phyloP scores from a whole-genome alignment of 2,113 vertebrate species.

The Microtus richardsoni region DNA sequence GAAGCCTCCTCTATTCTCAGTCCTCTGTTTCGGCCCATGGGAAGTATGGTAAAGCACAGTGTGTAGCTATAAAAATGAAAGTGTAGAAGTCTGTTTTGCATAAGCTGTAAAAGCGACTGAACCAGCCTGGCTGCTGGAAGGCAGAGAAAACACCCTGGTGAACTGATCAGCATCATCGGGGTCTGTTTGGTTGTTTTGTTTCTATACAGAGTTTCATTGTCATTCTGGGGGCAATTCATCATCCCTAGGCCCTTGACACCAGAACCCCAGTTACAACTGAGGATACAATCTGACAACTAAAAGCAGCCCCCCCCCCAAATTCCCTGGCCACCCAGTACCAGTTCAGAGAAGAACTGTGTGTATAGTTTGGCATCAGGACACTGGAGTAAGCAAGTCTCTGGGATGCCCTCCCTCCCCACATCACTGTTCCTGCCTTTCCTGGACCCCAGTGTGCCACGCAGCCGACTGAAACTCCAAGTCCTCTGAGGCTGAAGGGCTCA shows the following conservation, averaged over 20 bases:
- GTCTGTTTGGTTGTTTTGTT: neutral
- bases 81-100: neutral
- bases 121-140: neutral
- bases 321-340: neutral
- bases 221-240: neutral
- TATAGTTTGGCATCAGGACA: neutral
- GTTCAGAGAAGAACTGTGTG: neutral
- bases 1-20: neutral
- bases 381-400: neutral
- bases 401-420: neutral
- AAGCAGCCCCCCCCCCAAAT: neutral
- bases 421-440: slow-evolving; percentile 13
- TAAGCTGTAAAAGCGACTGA: neutral
- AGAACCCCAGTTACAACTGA: slow-evolving; percentile 8
- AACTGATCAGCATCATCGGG: neutral
- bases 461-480: slow-evolving; percentile 66
- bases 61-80: neutral
- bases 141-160: neutral
- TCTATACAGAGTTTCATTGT: neutral
- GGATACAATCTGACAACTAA: slow-evolving; percentile 25
- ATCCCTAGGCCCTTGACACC: neutral
- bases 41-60: neutral
- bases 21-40: neutral
- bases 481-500: slow-evolving; percentile 77
- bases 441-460: slow-evolving; percentile 32